Evolutionary conservation across 2,113 vertebrate genomes (phyloP), one percentile per base, ranked within the genome.

Genomic region (Macaca mulatta): DNA sequence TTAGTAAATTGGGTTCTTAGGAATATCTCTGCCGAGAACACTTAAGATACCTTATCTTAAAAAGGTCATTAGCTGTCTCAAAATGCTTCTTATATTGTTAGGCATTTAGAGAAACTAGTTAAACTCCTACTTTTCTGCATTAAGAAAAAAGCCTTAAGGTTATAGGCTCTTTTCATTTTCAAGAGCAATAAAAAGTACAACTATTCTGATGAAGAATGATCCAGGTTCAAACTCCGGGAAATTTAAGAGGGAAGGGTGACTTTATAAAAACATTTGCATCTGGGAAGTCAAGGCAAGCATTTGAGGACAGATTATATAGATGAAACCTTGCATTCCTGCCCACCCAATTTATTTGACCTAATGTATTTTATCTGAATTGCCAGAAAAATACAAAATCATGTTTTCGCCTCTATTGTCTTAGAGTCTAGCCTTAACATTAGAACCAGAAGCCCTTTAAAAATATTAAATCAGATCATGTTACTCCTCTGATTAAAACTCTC

Each of bases 311-410:
- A 59, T 35, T n/a, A 40, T 10, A 25, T 20, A 55, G 9, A 20
- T 50, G 11, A 13, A 79, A 78, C 11, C 52, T n/a, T 87, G 16
- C 0, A 20, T 30, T 4, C 11, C 12, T 45, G 3, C 20, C 22
- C 11, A 79, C 38, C 67, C 40, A 38, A 90, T 87, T 97, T 92
- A 81, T 94, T 79, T 96, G 78, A 59, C 74, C 61, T 83, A 64
- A 79, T 43, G 13, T 89, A 75, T 90, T 93, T 91, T 81, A 89
- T 23, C 45, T 92, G 83, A 83, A 67, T 93, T 93, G 57, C 81
- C 27, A 59, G 59, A 8, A 89, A 95, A 97, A 67, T 86, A 86
- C 4, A 90, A 93, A 75, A n/a, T 79, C 13, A 5, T 80, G 8
- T 48, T 93, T 88, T 93, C 1, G n/a, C 48, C 14, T 89, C 20